Evolutionary conservation across 2,113 vertebrate species (phyloP).

Genomic region (Microcebus griseorufus): DNA sequence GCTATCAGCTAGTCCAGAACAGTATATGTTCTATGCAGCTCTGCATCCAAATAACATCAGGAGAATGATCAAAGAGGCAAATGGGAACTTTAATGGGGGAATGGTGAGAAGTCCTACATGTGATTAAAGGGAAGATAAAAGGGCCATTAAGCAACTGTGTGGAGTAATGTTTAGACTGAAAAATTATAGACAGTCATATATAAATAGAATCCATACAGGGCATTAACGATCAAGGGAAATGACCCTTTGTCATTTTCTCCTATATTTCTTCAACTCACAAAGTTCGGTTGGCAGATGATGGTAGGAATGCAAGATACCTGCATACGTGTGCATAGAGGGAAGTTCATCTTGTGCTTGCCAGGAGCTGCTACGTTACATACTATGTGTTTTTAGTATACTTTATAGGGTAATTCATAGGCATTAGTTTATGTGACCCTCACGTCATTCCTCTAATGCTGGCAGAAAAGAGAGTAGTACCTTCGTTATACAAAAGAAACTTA

Average conservation of each 20-base stretch:
- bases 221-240: constrained; percentile 70
- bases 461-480: background rate
- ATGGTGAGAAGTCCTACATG: constrained; percentile 81
- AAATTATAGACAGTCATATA: constrained; percentile 79
- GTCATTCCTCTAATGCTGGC: background rate
- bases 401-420: background rate
- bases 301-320: background rate
- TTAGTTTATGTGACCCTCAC: background rate
- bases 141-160: constrained; percentile 86
- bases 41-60: constrained; percentile 74
- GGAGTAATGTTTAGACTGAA: constrained; percentile 82
- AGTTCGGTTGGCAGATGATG: constrained; percentile 13
- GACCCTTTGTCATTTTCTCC: constrained; percentile 73
- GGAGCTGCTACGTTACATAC: background rate
- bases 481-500: background rate
- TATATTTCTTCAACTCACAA: constrained; percentile 32
- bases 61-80: constrained; percentile 76
- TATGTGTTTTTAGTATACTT: background rate
- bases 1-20: constrained; percentile 15
- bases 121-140: constrained; percentile 85
- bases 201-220: constrained; percentile 79
- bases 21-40: constrained; percentile 61
- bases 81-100: constrained; percentile 79
- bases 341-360: background rate
- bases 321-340: background rate